These are phyloP conservation scores for Pyralis farinalis DNA, from an alignment of 2,888 invertebrate species.

Conservation along the genomic window DNA sequence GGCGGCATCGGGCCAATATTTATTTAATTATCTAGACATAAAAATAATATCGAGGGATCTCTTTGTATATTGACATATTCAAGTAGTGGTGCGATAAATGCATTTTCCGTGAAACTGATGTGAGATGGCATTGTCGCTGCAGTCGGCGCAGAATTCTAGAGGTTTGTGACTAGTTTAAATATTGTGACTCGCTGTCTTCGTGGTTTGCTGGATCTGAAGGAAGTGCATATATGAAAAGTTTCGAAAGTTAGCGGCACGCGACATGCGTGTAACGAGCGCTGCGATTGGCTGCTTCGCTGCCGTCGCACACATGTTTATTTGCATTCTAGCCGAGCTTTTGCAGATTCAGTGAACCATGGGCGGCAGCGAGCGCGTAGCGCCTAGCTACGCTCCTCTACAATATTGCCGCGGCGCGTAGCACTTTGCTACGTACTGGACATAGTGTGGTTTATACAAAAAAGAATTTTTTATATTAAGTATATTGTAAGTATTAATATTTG, in stretches of 20 bases:
- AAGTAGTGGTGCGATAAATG: constrained; percentile 62
- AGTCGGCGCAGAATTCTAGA: constrained; percentile 79
- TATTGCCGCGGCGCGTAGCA: constrained; percentile 33
- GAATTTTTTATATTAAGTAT: background rate
- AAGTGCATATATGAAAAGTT: constrained; percentile 69
- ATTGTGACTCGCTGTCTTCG: constrained; percentile 25
- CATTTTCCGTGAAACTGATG: constrained; percentile 72
- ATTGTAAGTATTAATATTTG: constrained; percentile 5
- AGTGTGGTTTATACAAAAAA: too few relatives aligned
- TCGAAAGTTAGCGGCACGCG: constrained; percentile 67
- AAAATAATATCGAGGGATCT: constrained; percentile 17
- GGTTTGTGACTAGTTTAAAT: constrained; percentile 56
- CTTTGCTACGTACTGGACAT: constrained; percentile 28
- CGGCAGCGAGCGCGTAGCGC: constrained; percentile 59
- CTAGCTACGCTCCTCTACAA: constrained; percentile 56
- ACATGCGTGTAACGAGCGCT: constrained; percentile 65
- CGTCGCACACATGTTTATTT: constrained; percentile 75
- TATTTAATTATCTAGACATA: constrained; percentile 13
- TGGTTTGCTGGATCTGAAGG: constrained; percentile 38
- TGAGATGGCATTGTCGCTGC: constrained; percentile 81
- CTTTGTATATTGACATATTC: constrained; percentile 26
- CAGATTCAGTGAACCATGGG: constrained; percentile 78
- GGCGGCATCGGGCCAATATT: constrained; percentile 23
- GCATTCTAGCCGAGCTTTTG: constrained; percentile 66
- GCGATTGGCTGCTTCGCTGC: constrained; percentile 60